Evolutionary conservation across 37 sponge, comb jelly and placozoan species (phyloP), one percentile per base, ranked within the genome.

Genomic region (Aplysina aerophoba): DNA sequence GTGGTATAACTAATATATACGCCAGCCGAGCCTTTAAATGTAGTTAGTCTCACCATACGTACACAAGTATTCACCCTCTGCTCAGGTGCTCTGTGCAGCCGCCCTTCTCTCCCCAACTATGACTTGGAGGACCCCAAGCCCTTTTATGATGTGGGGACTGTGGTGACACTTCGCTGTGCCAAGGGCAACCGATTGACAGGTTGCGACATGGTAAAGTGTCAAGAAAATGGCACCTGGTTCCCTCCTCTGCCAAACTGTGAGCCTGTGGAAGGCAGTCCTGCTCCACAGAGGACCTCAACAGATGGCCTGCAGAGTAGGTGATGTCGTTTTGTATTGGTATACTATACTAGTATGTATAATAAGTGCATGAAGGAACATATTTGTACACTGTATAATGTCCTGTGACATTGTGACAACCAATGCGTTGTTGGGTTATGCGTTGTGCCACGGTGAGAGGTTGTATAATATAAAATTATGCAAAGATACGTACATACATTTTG

Each of bases 191-290:
- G 41, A 17, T 25, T 75, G 44, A 54, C 40, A n/a, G 78, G 78
- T 2, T 6, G 25, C 41, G 78, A 40, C 0, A 16, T 17, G 37
- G 54, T 75, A 19, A 75, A 41, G 24, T 75, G 78, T 50, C 3
- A 24, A 4, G 22, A 17, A 53, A 25, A 44, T 40, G 78, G 78
- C 40, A 75, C 20, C 21, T 75, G 78, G 78, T 75, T 50, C 50
- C 78, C 78, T 41, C 20, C 15, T 50, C 78, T 41, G 2, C 50
- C 78, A 22, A 36, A 6, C 3, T 75, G 78, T 11, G 22, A 27
- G 3, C 20, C 33, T 25, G n/a, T 13, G 27, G 4, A 22, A 4
- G 4, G 25, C 63, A 62, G 12, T 27, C 4, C 63, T 13, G 63
- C 25, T 5, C n/a, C 63, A 62, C 59, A 15, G 17, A 57, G 4